Base-by-base conservation (phyloP, 2,888 invertebrate genomes). In the Laothoe populi region DNA sequence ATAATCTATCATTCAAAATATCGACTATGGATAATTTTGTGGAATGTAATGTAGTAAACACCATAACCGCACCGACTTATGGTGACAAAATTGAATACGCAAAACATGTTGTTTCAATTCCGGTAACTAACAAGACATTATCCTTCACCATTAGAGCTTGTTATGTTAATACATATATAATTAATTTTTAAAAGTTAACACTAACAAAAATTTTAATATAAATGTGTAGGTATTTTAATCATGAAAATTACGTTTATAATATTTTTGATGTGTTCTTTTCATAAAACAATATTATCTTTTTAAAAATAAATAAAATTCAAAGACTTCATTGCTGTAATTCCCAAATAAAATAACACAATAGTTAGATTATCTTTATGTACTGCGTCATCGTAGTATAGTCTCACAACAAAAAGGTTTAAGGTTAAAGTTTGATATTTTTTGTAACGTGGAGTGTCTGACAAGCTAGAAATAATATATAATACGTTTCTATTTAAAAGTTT, bases 101-200 rank as follows among this genome's bases (percentile, higher is more conserved):
- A 24, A 24, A 26, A 19, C 16, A 3, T 31, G 31, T 53, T 53
- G 16, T 16, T 53, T 35, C 8, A 35, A 19, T 53, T 53, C 35
- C 35, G 53, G 31, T 53, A 53, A 53, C 16, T 53, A 19, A 44
- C 44, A 44, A 53, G 53, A 31, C 53, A 53, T 53, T 53, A 53
- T 53, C 53, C 31, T 53, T 53, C 53, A 35, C 53, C 11, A n/a
- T 53, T 19, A 53, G 35, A 53, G 19, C 53, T 49, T 10, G 49
- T 31, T 49, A 49, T 49, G 49, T 26, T n/a, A 49, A 49, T 49
- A 26, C 10, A 10, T 49, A 26, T 16, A 10, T 16, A 49, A n/a
- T 5, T 48, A 24, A 26, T 49, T 31, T 4, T 26, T 10, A 35
- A 35, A 53, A 53, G 8, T 4, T 53, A 26, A 31, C 16, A 53